Evolutionary conservation across 2,797 vertebrate genomes (phyloP).

Genomic region (Morus bassanus): DNA sequence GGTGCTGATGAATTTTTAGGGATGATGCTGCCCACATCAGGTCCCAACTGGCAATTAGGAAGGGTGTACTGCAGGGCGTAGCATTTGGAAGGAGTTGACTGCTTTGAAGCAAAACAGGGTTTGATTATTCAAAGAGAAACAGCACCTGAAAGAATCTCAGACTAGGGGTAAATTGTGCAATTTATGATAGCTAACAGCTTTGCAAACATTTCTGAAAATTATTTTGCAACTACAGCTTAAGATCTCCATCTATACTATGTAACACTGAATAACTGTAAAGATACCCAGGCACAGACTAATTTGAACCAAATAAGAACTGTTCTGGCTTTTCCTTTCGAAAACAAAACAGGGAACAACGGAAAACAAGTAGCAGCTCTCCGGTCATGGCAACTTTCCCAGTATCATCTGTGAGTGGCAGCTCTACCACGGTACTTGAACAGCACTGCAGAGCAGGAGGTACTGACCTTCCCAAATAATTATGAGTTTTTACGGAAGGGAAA

Average conservation of each 20-base stretch:
- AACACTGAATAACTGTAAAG: background rate
- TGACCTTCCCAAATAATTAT: constrained; percentile 62
- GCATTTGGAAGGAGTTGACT: background rate
- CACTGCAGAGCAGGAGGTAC: background rate
- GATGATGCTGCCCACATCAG: background rate
- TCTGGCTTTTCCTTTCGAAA: constrained; percentile 37
- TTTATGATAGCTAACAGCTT: background rate
- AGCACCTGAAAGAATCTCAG: background rate
- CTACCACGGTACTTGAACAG: background rate
- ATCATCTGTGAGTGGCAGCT: constrained; percentile 62
- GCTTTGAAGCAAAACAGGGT: background rate
- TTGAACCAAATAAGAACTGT: constrained; percentile 29
- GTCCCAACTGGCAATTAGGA: background rate
- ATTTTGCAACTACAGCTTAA: background rate
- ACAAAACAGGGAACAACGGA: background rate
- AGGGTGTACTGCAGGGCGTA: background rate
- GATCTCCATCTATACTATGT: background rate
- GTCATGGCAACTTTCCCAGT: constrained; percentile 58
- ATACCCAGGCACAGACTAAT: constrained; percentile 7
- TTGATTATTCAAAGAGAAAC: background rate
- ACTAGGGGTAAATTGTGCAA: background rate
- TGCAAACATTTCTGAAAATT: background rate
- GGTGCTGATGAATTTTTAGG: background rate
- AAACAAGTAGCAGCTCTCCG: constrained; percentile 42
- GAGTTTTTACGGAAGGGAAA: background rate